Evolutionary conservation across 2,888 invertebrate species (phyloP), one percentile per base, ranked within the genome.

Genomic region (Periphyllus acericola): DNA sequence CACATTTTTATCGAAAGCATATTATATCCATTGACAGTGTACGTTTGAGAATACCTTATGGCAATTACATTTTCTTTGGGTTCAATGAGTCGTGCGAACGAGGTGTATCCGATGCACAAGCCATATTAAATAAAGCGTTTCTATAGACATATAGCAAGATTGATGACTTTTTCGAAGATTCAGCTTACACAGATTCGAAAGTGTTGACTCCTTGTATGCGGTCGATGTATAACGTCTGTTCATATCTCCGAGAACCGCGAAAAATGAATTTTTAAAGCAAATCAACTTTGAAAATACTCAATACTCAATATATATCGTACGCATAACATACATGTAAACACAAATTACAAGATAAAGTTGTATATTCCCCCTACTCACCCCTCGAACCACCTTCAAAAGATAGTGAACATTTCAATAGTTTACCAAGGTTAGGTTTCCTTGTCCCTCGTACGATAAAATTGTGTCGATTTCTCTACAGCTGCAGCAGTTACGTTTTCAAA

Each of bases 131-230:
- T 71, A 71, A 32, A 46, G 21, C 71, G 25, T 71, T 71, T 71
- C 46, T 46, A 71, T 71, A 82, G 21, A 71, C 71, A 71, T 46
- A 71, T 46, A 8, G 21, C 46, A 80, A 71, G 46, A 71, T 82
- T 71, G 46, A 82, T 71, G 71, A 46, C 40, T 82, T 71, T 46
- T 29, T 46, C 9, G 46, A 32, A 29, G 71, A 81, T 81, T 71
- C 40, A 46, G 46, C 71, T 71, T 29, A 71, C 46, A 46, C 46
- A 46, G 81, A 81, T 25, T 68, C 29, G 60, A 21, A 60, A 60
- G 3, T 52, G 32, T 71, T 32, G 14, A 46, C 32, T 2, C 3
- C 25, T 82, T 71, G 32, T 32, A 32, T 11, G 46, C 9, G 21
- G 6, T 32, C 2, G 2, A 71, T 71, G 21, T 71, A 60, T 60